Conservation (phyloP, 1,140 invertebrate genomes). For the Magallana gigas region DNA sequence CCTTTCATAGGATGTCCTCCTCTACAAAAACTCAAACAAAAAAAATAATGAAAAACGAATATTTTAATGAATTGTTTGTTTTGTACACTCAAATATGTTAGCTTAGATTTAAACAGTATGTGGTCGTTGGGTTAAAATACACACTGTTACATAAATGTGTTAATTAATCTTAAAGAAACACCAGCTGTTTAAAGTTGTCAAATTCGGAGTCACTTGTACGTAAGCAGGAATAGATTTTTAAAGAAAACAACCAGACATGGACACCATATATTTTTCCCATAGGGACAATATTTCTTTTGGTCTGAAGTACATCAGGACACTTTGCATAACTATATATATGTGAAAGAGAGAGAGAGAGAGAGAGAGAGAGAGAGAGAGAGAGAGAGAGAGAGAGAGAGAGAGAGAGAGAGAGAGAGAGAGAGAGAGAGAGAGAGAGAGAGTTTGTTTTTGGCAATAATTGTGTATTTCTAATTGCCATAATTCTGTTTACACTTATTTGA, state of each 20-base stretch:
- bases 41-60: neutral
- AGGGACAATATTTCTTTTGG: too few relatives aligned
- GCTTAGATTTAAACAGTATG: neutral
- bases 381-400: too few relatives aligned
- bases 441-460: too few relatives aligned
- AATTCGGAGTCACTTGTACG: neutral
- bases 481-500: neutral
- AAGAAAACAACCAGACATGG: neutral
- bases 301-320: too few relatives aligned
- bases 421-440: too few relatives aligned
- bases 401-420: too few relatives aligned
- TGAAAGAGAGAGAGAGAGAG: too few relatives aligned
- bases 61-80: conserved; percentile 32
- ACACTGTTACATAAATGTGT: conserved; percentile 31
- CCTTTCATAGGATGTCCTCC: neutral
- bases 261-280: too few relatives aligned
- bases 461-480: neutral
- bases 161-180: conserved; percentile 22
- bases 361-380: too few relatives aligned
- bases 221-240: neutral
- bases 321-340: too few relatives aligned
- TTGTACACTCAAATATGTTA: conserved; percentile 11
- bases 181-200: neutral
- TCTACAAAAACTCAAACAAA: conserved; percentile 32
- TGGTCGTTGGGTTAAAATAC: conserved; percentile 23